Evolutionary conservation across 2,113 vertebrate genomes (phyloP), one percentile per base, ranked within the genome.

Genomic region (Lucifuga dentata): DNA sequence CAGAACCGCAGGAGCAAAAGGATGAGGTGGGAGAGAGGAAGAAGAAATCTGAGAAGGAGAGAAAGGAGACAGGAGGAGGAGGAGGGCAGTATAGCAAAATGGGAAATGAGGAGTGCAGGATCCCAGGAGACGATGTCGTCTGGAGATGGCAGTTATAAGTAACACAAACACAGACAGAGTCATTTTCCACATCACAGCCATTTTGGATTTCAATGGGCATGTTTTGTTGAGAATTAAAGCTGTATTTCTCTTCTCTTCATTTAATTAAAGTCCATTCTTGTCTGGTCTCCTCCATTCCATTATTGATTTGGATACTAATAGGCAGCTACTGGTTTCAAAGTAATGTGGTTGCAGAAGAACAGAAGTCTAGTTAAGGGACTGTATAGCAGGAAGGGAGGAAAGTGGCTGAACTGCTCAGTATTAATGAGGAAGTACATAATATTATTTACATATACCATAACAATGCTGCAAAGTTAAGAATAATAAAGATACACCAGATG

Each of bases 301-400:
- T 44, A 78, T 75, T 68, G 78, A 81, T 84, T 69, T 32, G 38
- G 16, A 9, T 26, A 23, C 56, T 70, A 74, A 80, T 55, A 67
- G 19, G 60, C 68, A 74, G 82, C 68, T 56, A 68, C 32, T 48
- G 65, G 73, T 20, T 51, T 52, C 17, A 56, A 32, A 78, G 59
- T 52, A 72, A 71, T 67, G 45, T 45, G 36, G 5, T 52, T 50
- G 38, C n/a, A 43, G 44, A 44, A 6, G 8, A 33, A 57, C 32
- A 51, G 39, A 40, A 13, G 38, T 55, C 40, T 20, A 45, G 60
- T 43, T 32, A 3, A 62, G 5, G 15, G 46, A 32, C 19, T 7
- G 26, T 29, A 55, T 3, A 65, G 11, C 17, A 35, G 9, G 11
- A 45, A 40, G 38, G 56, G 21, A 35, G 9, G 11, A 45, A 40